A percentile compares a stretch with the other conserved stretches of the same genome.
These are phyloP conservation scores for Grallaria varia DNA, from an alignment of 2,113 vertebrate genomes.

Conservation along the genomic window DNA sequence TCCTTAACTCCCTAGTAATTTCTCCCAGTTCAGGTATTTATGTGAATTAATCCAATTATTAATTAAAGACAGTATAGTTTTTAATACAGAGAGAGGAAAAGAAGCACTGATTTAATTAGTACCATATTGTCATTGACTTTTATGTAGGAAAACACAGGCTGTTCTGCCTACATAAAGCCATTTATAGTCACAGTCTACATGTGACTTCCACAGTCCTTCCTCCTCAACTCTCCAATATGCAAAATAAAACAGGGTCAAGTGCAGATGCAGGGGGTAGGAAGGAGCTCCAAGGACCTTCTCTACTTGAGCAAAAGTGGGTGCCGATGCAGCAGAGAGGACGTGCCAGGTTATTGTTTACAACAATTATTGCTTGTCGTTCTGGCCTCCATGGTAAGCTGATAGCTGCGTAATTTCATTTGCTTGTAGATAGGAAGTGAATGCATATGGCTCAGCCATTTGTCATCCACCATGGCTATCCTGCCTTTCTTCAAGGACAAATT, in stretches of 20 bases:
- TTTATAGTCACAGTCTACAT: neutral
- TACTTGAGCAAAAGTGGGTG: neutral
- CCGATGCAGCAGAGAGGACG: neutral
- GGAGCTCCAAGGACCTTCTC: neutral
- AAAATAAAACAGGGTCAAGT: neutral
- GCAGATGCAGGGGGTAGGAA: neutral
- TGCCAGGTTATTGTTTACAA: neutral
- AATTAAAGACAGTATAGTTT: neutral
- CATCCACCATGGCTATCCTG: neutral
- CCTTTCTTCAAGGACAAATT: neutral
- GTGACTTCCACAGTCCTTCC: neutral
- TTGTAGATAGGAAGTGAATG: neutral
- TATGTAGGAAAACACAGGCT: neutral
- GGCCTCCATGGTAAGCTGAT: neutral
- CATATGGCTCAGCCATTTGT: neutral
- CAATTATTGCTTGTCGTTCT: neutral
- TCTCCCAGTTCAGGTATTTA: neutral
- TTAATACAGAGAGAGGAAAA: neutral
- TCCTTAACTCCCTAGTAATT: neutral
- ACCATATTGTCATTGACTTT: neutral
- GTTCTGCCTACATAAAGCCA: neutral
- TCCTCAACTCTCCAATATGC: neutral
- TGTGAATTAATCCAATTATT: neutral
- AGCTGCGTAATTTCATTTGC: neutral
- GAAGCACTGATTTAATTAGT: neutral